Conservation (phyloP, 2,888 invertebrate species). For the Leptothorax acervorum region DNA sequence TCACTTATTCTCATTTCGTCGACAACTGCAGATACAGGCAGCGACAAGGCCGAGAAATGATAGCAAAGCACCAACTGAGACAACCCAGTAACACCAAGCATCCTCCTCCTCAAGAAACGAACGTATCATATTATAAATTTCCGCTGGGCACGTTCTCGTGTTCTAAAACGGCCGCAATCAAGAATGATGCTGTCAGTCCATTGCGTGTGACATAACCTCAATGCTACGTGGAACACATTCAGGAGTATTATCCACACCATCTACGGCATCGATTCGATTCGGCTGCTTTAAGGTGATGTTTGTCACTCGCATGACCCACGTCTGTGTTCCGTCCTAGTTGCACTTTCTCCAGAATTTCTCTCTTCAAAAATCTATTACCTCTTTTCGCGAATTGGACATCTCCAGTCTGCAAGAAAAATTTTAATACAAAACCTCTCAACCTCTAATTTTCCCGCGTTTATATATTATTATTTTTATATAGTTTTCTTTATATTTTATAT, state of each 20-base stretch:
- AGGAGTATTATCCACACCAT: not conserved
- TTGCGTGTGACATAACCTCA: conserved; percentile 30
- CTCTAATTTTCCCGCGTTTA: not conserved
- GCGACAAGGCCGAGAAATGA: conserved; percentile 87
- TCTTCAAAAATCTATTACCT: not conserved
- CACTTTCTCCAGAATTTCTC: not conserved
- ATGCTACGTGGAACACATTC: conserved; percentile 15
- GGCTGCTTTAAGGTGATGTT: not conserved
- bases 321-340: not conserved
- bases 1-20: conserved; percentile 92
- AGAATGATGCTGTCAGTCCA: conserved; percentile 6
- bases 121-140: conserved; percentile 79
- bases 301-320: not conserved
- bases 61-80: conserved; percentile 83
- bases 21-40: conserved; percentile 91
- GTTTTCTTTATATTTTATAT: not conserved
- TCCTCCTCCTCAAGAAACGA: conserved; percentile 77
- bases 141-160: not conserved
- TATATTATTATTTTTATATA: not conserved
- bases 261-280: not conserved
- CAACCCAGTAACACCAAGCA: conserved; percentile 84
- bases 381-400: not conserved
- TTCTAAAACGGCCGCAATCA: conserved; percentile 3
- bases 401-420: not conserved
- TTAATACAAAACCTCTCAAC: not conserved